phyloP scores from a whole-genome alignment of 2,888 invertebrate species.

The Drosophila mimetica region DNA sequence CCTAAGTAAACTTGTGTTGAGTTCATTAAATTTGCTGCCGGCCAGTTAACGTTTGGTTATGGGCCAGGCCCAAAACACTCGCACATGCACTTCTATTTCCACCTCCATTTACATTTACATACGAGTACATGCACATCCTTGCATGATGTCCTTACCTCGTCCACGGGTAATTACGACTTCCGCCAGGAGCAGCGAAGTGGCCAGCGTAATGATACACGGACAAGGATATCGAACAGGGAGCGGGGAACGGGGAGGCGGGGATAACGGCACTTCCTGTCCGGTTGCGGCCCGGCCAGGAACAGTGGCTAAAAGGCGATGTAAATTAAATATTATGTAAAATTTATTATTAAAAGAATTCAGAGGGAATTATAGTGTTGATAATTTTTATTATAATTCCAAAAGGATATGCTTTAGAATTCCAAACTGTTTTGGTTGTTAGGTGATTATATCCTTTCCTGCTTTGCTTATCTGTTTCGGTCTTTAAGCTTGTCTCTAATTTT shows the following conservation, averaged over 20 bases:
- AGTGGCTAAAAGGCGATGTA: conserved; percentile 1
- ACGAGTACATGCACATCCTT: conserved; percentile 31
- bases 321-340: too few species aligned
- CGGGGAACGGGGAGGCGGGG: neutral
- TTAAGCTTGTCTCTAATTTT: too few species aligned
- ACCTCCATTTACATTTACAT: conserved; percentile 6
- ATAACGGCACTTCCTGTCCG: conserved; percentile 38
- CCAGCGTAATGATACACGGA: conserved; percentile 45
- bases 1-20: conserved; percentile 32
- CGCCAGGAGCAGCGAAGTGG: conserved; percentile 67
- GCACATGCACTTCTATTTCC: conserved; percentile 17
- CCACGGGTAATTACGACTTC: conserved; percentile 82
- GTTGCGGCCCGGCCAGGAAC: conserved; percentile 10
- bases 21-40: conserved; percentile 70
- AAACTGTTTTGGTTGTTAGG: too few species aligned
- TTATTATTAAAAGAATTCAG: too few species aligned
- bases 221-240: conserved; percentile 40
- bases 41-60: conserved; percentile 42
- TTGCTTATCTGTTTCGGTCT: too few species aligned
- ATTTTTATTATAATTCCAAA: too few species aligned
- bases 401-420: too few species aligned
- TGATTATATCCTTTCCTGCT: too few species aligned
- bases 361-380: too few species aligned
- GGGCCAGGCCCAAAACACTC: conserved; percentile 21
- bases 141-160: conserved; percentile 38